Evolutionary conservation across 2,113 vertebrate genomes (phyloP), one percentile per base, ranked within the genome.

Genomic region (Burhinus oedicnemus): DNA sequence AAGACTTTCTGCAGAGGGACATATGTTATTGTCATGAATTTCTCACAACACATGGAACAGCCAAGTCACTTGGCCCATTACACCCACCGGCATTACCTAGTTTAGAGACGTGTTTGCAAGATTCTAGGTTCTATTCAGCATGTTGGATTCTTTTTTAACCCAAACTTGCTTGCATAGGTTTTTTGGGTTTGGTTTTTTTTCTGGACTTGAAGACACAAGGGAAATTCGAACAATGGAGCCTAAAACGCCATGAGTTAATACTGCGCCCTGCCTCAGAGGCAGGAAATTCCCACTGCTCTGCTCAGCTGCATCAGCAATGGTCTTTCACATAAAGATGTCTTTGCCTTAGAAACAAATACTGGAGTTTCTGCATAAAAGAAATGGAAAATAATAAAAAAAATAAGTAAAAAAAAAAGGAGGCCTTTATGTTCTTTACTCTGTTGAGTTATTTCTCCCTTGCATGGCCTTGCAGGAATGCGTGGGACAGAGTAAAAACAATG

Each of bases 311-410:
- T 92, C 89, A 76, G 84, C 77, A 70, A 25, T 42, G 65, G 45
- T 61, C 57, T 68, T 87, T 84, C 82, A 72, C 87, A 77, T 80
- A 89, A 96, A 94, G 77, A 94, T 30, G 69, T 38, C 80, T 89
- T 87, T 95, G 81, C 87, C 81, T 81, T 60, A 4, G 12, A 87
- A 91, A 94, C 34, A 91, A 77, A 61, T 83, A 55, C 42, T 76
- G 65, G 44, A 64, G 19, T 66, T 89, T 83, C 77, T 72, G 32
- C 52, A 83, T 83, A 34, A 93, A 91, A 69, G 20, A 82, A 94
- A 38, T 44, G 16, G 62, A 69, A 94, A 57, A 6, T 7, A 11
- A 60, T 76, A 52, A 17, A 20, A n/a, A 45, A n/a, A n/a, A n/a
- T n/a, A n/a, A n/a, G n/a, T n/a, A 34, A 77, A 45, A 15, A 34